These are phyloP conservation scores for Hipposideros armiger DNA, from an alignment of 2,113 vertebrate species.

Conservation along the genomic window DNA sequence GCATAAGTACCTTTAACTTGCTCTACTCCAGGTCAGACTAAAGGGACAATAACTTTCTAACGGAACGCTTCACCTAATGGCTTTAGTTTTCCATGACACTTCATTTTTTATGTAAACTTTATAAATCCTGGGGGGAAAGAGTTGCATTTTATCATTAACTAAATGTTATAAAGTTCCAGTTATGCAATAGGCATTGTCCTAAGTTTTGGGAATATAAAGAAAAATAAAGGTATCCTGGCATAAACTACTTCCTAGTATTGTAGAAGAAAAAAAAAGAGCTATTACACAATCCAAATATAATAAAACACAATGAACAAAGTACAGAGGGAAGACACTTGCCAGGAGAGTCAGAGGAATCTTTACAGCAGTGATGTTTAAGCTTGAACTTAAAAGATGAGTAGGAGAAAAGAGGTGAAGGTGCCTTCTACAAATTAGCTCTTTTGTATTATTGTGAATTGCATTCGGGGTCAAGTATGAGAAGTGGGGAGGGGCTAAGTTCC, in stretches of 20 bases:
- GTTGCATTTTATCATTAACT: background rate
- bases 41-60: background rate
- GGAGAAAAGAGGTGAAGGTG: background rate
- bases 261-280: constrained; percentile 26
- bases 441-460: background rate
- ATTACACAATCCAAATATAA: background rate
- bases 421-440: background rate
- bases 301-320: background rate
- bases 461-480: background rate
- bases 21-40: background rate
- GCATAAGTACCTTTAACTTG: background rate
- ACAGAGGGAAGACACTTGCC: background rate
- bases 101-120: background rate
- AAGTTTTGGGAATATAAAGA: background rate
- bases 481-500: background rate
- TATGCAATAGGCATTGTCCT: background rate
- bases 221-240: background rate
- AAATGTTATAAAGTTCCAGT: background rate
- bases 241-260: background rate
- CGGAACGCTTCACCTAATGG: background rate
- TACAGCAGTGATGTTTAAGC: background rate
- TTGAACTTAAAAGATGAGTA: background rate
- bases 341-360: constrained; percentile 1
- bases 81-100: constrained; percentile 16
- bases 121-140: background rate